Conservation (phyloP, 2,113 vertebrate genomes). For the Cygnus buccinator region DNA sequence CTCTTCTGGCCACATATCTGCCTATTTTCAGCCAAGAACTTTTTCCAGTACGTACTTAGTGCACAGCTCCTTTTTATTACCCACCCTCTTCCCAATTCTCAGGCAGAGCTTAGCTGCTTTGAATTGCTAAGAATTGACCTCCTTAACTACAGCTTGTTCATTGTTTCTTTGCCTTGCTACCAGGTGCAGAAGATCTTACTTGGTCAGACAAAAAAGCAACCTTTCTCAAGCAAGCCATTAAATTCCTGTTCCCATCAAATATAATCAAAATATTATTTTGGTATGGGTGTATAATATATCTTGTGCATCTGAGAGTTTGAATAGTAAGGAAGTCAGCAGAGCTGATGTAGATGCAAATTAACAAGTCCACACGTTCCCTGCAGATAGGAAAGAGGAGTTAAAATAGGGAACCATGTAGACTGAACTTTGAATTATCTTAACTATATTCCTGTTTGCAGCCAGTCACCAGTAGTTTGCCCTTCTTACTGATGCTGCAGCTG, state of each 20-base stretch:
- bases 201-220: neutral
- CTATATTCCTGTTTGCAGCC: neutral
- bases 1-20: neutral
- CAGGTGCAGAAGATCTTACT: neutral
- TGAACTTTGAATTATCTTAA: neutral
- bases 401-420: neutral
- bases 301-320: neutral
- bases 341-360: neutral
- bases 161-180: neutral
- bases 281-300: neutral
- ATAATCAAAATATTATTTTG: neutral
- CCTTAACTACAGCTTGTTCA: neutral
- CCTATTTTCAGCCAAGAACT: neutral
- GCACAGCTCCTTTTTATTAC: neutral
- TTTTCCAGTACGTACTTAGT: neutral
- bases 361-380: neutral
- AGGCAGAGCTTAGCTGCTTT: neutral
- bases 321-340: neutral
- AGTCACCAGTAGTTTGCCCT: neutral
- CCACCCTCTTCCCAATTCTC: accelerated
- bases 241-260: neutral
- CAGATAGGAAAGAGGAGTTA: neutral
- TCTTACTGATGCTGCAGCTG: neutral
- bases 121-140: neutral
- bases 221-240: neutral